Conservation (phyloP, 2,113 vertebrate genomes). For the Mustela lutreola region DNA sequence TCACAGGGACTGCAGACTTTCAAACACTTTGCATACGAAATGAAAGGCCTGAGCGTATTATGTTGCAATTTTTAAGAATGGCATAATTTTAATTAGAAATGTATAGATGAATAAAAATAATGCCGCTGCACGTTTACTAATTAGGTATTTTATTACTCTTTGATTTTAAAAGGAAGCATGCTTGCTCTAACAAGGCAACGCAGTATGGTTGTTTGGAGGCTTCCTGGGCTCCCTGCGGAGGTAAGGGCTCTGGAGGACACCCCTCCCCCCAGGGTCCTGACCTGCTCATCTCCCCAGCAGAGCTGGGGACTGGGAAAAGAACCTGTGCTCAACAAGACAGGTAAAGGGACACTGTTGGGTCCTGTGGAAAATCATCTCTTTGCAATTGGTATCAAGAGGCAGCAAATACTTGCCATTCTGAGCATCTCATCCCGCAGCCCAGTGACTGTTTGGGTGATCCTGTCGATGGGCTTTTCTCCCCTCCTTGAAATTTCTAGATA, state of each 20-base stretch:
- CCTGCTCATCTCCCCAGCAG: not conserved
- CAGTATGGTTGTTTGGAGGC: not conserved
- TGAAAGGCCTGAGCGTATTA: conserved; percentile 15
- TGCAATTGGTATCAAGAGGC: not conserved
- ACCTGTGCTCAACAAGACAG: not conserved
- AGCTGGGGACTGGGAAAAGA: not conserved
- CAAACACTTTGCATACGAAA: conserved; percentile 68
- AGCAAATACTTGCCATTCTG: not conserved
- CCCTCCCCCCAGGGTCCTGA: rapidly evolving
- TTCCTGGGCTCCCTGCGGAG: not conserved
- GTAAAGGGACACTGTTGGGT: not conserved
- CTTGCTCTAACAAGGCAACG: conserved; percentile 30
- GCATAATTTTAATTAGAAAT: conserved; percentile 77
- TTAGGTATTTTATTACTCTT: conserved; percentile 79
- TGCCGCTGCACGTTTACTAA: conserved; percentile 60
- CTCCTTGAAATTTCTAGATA: not conserved
- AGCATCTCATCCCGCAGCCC: not conserved
- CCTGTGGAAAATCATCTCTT: not conserved
- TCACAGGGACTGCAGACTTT: not conserved
- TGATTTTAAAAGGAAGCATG: conserved; percentile 69
- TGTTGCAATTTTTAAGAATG: conserved; percentile 49
- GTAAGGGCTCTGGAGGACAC: rapidly evolving
- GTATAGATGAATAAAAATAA: conserved; percentile 77
- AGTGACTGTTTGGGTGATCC: not conserved
- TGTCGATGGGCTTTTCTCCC: not conserved